Conservation (phyloP, 2,797 vertebrate genomes). For the Pogoniulus pusillus region DNA sequence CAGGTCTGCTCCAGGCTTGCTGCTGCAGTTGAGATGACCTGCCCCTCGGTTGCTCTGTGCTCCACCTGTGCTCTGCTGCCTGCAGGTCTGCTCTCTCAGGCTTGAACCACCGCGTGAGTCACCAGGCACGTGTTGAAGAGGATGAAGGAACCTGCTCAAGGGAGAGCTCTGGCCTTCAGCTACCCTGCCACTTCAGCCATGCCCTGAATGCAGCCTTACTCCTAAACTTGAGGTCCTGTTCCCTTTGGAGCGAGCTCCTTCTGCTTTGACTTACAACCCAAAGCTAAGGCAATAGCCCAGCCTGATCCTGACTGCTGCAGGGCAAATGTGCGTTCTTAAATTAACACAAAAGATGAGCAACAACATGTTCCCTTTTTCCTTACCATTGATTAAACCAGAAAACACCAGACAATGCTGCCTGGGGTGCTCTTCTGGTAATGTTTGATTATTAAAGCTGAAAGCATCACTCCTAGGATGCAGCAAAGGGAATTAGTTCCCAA, state of each 20-base stretch:
- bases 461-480: not conserved
- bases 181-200: not conserved
- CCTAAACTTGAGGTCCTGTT: not conserved
- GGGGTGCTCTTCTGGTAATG: not conserved
- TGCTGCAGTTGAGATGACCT: not conserved
- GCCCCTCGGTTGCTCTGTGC: not conserved
- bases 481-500: not conserved
- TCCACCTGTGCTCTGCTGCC: not conserved
- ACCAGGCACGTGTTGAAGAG: accelerated
- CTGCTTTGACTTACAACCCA: not conserved
- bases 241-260: not conserved
- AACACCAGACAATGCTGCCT: not conserved
- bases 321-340: not conserved
- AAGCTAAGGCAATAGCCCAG: slow-evolving; percentile 5
- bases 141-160: not conserved
- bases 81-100: not conserved
- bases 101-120: not conserved
- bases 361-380: not conserved
- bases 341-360: not conserved
- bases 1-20: not conserved
- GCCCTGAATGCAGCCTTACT: not conserved
- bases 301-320: not conserved
- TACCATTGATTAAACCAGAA: slow-evolving; percentile 2
- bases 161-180: not conserved
- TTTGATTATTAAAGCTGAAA: not conserved